A percentile compares a stretch with the other conserved stretches of the same genome.
Conservation (phyloP, 2,113 vertebrate genomes). For the Silurus asotus region DNA sequence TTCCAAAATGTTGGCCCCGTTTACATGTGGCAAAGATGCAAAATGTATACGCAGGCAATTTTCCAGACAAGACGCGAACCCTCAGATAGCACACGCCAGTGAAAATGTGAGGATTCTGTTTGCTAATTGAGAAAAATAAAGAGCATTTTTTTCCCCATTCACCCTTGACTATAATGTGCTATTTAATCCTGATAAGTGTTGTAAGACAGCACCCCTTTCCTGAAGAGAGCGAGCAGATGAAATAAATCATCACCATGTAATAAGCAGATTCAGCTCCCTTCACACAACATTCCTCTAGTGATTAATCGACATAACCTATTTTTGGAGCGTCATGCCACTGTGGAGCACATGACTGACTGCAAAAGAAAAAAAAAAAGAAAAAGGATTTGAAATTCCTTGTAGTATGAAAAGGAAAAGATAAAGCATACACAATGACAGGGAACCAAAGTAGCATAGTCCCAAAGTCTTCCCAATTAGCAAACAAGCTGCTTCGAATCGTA, state of each 20-base stretch:
- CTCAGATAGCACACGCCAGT: conserved; percentile 1
- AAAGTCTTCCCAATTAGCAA: background rate
- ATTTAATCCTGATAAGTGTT: background rate
- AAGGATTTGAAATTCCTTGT: background rate
- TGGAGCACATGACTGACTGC: background rate
- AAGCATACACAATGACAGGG: background rate
- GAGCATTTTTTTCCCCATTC: background rate
- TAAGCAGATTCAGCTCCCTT: conserved; percentile 1
- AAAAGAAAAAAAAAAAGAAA: background rate
- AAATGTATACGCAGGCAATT: conserved; percentile 25
- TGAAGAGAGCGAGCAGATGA: background rate
- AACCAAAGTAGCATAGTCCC: background rate
- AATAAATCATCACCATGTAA: background rate
- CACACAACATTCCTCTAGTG: background rate
- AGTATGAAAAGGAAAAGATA: background rate
- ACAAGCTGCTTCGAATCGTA: background rate
- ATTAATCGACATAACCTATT: background rate
- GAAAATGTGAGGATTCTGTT: background rate
- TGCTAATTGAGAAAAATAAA: background rate
- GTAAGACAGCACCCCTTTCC: background rate
- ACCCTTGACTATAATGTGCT: background rate
- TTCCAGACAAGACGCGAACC: background rate
- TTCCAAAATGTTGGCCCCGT: conserved; percentile 24
- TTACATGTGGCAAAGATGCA: conserved; percentile 35
- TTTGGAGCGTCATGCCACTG: background rate